Conservation (phyloP, 2,888 invertebrate genomes). For the Sturmia bella region DNA sequence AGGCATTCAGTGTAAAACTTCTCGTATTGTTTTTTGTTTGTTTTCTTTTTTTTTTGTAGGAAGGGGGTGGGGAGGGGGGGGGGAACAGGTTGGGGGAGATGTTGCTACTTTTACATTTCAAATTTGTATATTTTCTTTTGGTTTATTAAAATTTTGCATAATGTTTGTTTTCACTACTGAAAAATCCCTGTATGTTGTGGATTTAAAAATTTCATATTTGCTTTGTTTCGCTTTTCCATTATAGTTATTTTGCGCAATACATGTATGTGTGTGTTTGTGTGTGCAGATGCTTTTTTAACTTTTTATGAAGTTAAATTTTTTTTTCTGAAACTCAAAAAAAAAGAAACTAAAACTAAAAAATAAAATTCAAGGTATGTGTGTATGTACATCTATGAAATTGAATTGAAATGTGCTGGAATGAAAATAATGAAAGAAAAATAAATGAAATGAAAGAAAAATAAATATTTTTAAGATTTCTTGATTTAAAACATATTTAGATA, state of each 20-base stretch:
- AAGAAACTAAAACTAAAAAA: too few species aligned
- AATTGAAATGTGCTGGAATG: too few species aligned
- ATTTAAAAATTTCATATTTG: conserved; percentile 54
- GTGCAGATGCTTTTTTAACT: too few species aligned
- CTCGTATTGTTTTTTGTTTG: not conserved
- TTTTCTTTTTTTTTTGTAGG: conserved; percentile 38
- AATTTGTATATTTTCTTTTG: conserved; percentile 43
- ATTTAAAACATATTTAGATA: too few species aligned
- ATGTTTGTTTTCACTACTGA: conserved; percentile 74
- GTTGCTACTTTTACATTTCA: conserved; percentile 21
- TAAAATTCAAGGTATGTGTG: too few species aligned
- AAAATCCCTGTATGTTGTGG: conserved; percentile 80
- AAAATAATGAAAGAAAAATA: too few species aligned
- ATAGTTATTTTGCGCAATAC: conserved; percentile 38
- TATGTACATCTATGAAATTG: too few species aligned
- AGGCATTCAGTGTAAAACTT: conserved; percentile 58
- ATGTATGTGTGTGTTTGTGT: not conserved
- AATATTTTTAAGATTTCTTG: too few species aligned
- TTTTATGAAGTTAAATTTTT: too few species aligned
- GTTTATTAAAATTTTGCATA: conserved; percentile 67
- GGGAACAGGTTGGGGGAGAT: conserved; percentile 6
- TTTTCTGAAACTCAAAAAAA: too few species aligned
- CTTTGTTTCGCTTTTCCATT: conserved; percentile 1
- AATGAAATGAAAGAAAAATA: too few species aligned
- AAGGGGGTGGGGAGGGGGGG: not conserved